Base-by-base conservation (phyloP, 2,797 vertebrate species). In the Pempheris klunzingeri region DNA sequence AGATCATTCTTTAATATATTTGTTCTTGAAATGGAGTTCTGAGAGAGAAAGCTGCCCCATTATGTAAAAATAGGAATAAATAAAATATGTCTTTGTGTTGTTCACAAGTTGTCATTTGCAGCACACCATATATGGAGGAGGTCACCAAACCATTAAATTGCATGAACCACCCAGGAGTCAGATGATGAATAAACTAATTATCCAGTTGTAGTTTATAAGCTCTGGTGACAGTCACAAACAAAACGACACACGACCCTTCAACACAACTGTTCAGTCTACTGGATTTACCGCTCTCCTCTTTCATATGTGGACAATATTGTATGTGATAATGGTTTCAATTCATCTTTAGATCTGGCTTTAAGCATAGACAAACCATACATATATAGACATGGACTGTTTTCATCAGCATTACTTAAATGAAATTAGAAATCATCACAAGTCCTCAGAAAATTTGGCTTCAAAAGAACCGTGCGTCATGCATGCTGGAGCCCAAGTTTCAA, bases 201-300 rank as follows among this genome's bases (percentile, higher is more conserved):
- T 76, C 28, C 2, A 34, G 39, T 54, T 76, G 41, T 69, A 36
- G 20, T 49, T 44, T 46, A 65, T 70, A 70, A 71, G 28, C 34
- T 72, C 34, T 54, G 49, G 30, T 46, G 36, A 15, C 55, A 34
- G 43, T 50, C 58, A 43, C 54, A 49, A 24, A 59, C 61, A 71
- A 73, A 66, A 57, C 39, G 60, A 59, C 20, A 32, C 30, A 47
- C 20, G 47, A 3, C 13, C 30, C 34, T 41, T 39, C 13, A 58
- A 78, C 74, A 47, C 41, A 60, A 50, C 34, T 65, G 58, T 96
- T 96, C 94, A 28, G 60, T 52, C 38, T 4, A 10, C 20, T 70
- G 28, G 39, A 22, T 71, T 71, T 60, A 70, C 55, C 14, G 36
- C 36, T 44, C 13, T 15, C 69, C 6, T 43, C 22, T 58, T 62